These are phyloP conservation scores for Chymomyza amoena DNA, from an alignment of 2,888 invertebrate genomes.

Conservation along the genomic window DNA sequence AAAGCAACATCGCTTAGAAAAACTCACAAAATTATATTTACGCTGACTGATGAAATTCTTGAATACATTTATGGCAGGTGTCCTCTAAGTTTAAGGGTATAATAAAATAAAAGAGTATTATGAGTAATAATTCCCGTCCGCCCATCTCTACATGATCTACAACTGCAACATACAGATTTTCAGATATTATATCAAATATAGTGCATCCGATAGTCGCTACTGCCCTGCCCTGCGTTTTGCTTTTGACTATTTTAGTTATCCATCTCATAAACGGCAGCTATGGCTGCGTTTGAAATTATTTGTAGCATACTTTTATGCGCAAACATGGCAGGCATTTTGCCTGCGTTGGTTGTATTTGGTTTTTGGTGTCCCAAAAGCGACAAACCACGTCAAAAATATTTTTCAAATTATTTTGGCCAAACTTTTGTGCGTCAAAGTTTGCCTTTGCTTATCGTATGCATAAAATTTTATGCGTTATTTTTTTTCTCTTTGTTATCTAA, in stretches of 20 bases:
- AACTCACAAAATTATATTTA: too few relatives aligned
- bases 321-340: slow-evolving; percentile 43
- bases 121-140: too few relatives aligned
- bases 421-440: slow-evolving; percentile 1
- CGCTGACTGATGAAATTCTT: too few relatives aligned
- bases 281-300: not conserved
- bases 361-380: not conserved
- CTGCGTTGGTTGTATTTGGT: slow-evolving; percentile 12
- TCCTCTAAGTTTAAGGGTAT: too few relatives aligned
- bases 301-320: slow-evolving; percentile 55
- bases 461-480: slow-evolving; percentile 12
- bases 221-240: not conserved
- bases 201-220: not conserved
- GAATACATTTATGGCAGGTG: too few relatives aligned
- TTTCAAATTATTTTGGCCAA: slow-evolving; percentile 59
- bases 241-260: not conserved
- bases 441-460: slow-evolving; percentile 1
- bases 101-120: too few relatives aligned
- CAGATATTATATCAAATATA: not conserved
- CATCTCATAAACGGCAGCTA: not conserved
- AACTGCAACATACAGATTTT: too few relatives aligned
- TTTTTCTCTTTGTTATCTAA: slow-evolving; percentile 26
- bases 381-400: slow-evolving; percentile 52
- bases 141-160: too few relatives aligned
- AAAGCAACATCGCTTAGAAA: too few relatives aligned